Conservation (phyloP, 2,888 invertebrate species). For the Agrilus mali region DNA sequence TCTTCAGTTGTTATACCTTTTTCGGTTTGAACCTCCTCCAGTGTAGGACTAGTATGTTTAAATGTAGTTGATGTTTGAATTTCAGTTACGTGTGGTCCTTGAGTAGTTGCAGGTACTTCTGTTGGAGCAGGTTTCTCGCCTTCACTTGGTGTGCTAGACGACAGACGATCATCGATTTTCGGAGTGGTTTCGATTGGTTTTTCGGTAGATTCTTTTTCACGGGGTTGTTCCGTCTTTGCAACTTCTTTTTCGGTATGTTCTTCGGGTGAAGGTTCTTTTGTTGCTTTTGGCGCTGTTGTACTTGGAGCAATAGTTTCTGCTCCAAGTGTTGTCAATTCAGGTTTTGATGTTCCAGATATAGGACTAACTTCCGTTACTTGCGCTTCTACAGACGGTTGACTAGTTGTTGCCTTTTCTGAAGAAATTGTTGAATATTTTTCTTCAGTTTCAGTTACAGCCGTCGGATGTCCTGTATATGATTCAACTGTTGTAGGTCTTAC, state of each 20-base stretch:
- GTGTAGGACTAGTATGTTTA: neutral
- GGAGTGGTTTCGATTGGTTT: neutral
- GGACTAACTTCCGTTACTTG: neutral
- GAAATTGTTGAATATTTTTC: neutral
- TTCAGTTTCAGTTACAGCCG: constrained; percentile 1
- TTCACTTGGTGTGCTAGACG: neutral
- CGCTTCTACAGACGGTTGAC: too few species aligned
- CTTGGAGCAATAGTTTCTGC: neutral
- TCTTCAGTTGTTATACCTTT: neutral
- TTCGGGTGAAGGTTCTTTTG: too few species aligned
- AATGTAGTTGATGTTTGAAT: neutral
- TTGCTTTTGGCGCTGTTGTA: neutral
- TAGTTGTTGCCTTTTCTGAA: neutral
- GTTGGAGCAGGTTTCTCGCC: neutral
- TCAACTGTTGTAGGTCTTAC: neutral
- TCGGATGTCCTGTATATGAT: constrained; percentile 1
- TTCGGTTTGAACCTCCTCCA: neutral
- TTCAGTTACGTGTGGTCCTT: neutral
- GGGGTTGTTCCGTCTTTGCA: too few species aligned
- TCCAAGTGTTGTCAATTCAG: neutral
- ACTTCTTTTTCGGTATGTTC: neutral
- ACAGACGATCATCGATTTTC: neutral
- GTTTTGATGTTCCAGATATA: neutral
- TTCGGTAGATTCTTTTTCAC: neutral
- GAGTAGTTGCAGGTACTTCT: neutral